Evolutionary conservation across 2,888 invertebrate species (phyloP), one percentile per base, ranked within the genome.

Genomic region (Willowsia nigromaculata): DNA sequence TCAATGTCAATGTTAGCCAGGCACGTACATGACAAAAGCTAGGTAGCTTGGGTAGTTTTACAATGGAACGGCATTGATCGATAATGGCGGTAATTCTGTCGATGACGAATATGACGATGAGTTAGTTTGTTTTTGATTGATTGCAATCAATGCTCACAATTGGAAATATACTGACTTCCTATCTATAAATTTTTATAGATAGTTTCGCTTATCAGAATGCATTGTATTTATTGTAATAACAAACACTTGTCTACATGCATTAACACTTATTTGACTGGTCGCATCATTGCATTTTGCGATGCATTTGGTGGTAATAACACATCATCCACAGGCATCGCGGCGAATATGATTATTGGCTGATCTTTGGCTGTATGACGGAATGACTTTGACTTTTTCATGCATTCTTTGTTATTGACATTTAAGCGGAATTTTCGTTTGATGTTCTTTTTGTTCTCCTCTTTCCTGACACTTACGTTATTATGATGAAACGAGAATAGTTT

Each of bases 1-100:
- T 80, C 80, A 86, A 80, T 86, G 86, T 86, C 86, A 86, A 65
- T 85, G 78, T 22, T 62, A 84, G n/a, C 18, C 3, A 62, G 33
- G 13, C n/a, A 65, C 33, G 9, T 27, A 18, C 6, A 18, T 53
- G 53, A 33, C 65, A 65, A 65, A 65, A 15, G 13, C 15, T 65
- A n/a, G n/a, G n/a, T n/a, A n/a, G n/a, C n/a, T n/a, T n/a, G n/a
- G n/a, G n/a, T n/a, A n/a, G n/a, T n/a, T n/a, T n/a, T n/a, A n/a
- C n/a, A n/a, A n/a, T n/a, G n/a, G n/a, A n/a, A n/a, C n/a, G n/a
- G n/a, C n/a, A n/a, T n/a, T n/a, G n/a, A n/a, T n/a, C n/a, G n/a
- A n/a, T n/a, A n/a, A n/a, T n/a, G n/a, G n/a, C n/a, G n/a, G n/a
- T n/a, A n/a, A n/a, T n/a, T n/a, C n/a, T n/a, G n/a, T n/a, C n/a